Evolutionary conservation across 2,113 vertebrate genomes (phyloP).

Genomic region (Sebastes schlegelii): DNA sequence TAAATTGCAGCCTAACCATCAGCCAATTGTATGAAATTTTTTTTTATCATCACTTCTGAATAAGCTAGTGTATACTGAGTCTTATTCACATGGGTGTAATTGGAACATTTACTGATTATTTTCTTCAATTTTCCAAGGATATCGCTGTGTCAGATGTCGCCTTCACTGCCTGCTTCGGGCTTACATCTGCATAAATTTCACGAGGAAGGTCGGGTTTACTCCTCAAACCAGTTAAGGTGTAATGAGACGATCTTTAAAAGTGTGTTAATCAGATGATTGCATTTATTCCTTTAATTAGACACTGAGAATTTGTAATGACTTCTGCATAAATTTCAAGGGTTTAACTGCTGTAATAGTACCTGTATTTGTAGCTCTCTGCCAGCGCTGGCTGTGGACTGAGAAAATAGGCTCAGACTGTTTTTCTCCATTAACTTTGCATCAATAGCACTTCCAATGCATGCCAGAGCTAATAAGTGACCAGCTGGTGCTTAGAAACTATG

Average conservation of each 20-base stretch:
- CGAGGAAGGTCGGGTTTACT: background rate
- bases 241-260: background rate
- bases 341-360: background rate
- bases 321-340: conserved; percentile 12
- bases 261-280: conserved; percentile 6
- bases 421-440: conserved; percentile 66
- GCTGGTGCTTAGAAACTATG: conserved; percentile 60
- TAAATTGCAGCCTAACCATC: conserved; percentile 33
- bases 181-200: background rate
- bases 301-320: conserved; percentile 1
- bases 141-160: background rate
- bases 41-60: conserved; percentile 3
- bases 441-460: conserved; percentile 60
- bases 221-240: background rate
- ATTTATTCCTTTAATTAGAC: conserved; percentile 1
- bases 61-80: background rate
- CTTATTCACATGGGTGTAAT: background rate
- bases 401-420: conserved; percentile 39
- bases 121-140: background rate
- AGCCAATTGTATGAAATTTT: conserved; percentile 1
- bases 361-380: conserved; percentile 22
- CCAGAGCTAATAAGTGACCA: conserved; percentile 73
- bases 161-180: background rate
- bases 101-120: background rate
- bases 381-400: conserved; percentile 14